A percentile compares a stretch with the other conserved stretches of the same genome.
Conservation (phyloP, 2,888 invertebrate species). For the Limnephilus marmoratus region DNA sequence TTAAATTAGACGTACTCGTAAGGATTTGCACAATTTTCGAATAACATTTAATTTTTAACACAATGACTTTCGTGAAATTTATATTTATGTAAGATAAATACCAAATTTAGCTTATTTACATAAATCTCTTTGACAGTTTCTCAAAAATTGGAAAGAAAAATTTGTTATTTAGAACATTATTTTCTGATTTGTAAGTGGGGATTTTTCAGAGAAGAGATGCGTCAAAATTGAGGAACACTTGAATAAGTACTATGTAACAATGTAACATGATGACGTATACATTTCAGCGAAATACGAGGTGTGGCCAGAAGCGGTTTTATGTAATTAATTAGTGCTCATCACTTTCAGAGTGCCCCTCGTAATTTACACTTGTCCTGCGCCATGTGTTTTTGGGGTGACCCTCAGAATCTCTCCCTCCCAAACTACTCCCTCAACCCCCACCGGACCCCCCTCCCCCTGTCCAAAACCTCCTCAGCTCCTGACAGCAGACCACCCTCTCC, state of each 20-base stretch:
- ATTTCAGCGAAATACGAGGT: slow-evolving; percentile 39
- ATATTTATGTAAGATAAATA: too few species aligned
- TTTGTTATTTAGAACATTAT: too few species aligned
- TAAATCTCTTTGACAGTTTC: too few species aligned
- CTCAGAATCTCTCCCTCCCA: slow-evolving; percentile 15
- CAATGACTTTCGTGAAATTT: too few species aligned
- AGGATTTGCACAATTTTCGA: too few species aligned
- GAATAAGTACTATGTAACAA: background rate
- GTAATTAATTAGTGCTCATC: slow-evolving; percentile 58
- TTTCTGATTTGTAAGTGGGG: background rate
- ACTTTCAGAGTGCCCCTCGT: slow-evolving; percentile 52
- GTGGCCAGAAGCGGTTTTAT: slow-evolving; percentile 36
- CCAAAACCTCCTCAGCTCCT: background rate
- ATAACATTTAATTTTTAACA: too few species aligned
- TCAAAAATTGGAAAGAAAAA: too few species aligned
- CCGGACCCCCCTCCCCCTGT: background rate
- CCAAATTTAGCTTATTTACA: too few species aligned
- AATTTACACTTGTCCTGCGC: slow-evolving; percentile 50
- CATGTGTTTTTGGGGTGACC: slow-evolving; percentile 44
- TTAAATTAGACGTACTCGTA: too few species aligned
- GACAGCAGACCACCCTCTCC: background rate
- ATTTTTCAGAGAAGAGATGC: background rate
- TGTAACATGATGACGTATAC: slow-evolving; percentile 21
- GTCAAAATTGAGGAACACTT: background rate
- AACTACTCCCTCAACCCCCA: background rate